Evolutionary conservation across 2,113 vertebrate genomes (phyloP), one percentile per base, ranked within the genome.

Genomic region (Alligator mississippiensis): DNA sequence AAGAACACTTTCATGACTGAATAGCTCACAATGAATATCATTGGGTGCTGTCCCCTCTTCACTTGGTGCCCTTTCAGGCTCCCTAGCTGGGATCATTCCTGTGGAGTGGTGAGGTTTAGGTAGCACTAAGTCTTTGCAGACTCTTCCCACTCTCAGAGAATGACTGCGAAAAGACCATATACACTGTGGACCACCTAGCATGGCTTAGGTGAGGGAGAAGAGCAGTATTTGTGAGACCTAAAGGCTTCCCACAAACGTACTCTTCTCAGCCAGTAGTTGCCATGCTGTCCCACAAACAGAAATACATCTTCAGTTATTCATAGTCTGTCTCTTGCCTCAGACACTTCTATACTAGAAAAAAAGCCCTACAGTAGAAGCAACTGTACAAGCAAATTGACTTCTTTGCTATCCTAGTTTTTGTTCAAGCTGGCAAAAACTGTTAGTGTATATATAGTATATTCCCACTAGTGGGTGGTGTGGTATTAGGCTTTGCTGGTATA

Each of bases 271-370:
- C 77, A 79, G 82, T 58, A 78, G 72, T 88, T 92, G 77, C 82
- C 64, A 79, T 47, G 75, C n/a, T 19, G 2, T 88, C 79, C 84
- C 93, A 80, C 91, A 93, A 90, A 87, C 87, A 92, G 93, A 94
- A 96, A 25, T n/a, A 78, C 89, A 27, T 3, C 18, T 80, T 96
- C 84, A 92, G 78, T 95, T 93, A 90, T 93, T 89, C 88, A 92
- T 85, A 91, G 54, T 61, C 76, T 89, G 93, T 80, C 80, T 94
- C 74, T 84, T 47, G 55, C 88, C 82, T 89, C 80, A 70, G 85
- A 80, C 17, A 16, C 14, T 24, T 58, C 28, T n/a, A 34, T 83
- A 68, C 14, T 77, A 55, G 64, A 63, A 77, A 80, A 77, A 87
- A 24, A 47, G 62, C 64, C 38, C 54, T 63, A 25, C 21, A 81